These are phyloP conservation scores for Phalacrocorax aristotelis DNA, from an alignment of 2,113 vertebrate genomes.

Conservation along the genomic window DNA sequence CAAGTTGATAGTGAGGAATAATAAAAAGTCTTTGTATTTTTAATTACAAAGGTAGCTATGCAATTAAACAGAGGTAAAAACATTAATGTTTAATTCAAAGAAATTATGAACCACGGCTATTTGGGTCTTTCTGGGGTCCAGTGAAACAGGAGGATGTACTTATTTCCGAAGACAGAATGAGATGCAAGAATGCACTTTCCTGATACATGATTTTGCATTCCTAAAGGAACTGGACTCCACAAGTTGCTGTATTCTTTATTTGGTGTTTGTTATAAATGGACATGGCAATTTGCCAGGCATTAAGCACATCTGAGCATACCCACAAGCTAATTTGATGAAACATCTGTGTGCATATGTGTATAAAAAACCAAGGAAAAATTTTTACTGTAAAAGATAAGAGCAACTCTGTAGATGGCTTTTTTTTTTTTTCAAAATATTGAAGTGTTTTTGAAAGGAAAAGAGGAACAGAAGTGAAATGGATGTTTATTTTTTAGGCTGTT, in stretches of 20 bases:
- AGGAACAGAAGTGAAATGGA: background rate
- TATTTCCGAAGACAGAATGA: background rate
- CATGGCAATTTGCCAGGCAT: background rate
- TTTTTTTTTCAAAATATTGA: background rate
- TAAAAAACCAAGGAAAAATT: background rate
- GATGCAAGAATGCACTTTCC: background rate
- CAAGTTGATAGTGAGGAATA: background rate
- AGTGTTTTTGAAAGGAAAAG: background rate
- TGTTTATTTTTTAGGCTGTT: background rate
- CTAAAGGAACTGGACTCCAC: background rate
- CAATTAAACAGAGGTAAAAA: background rate
- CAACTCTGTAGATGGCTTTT: background rate
- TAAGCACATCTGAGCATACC: background rate
- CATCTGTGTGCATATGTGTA: background rate
- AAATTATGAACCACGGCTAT: background rate
- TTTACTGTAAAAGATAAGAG: slow-evolving; percentile 31
- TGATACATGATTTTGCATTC: background rate
- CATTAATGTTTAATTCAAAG: background rate
- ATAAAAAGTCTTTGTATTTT: background rate
- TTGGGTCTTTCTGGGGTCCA: slow-evolving; percentile 1
- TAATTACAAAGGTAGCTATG: background rate
- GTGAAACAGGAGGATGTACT: background rate
- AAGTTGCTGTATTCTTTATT: background rate
- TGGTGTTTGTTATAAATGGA: slow-evolving; percentile 11
- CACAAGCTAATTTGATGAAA: slow-evolving; percentile 20